Conservation (phyloP, 2,113 vertebrate genomes). For the Rattus rattus region DNA sequence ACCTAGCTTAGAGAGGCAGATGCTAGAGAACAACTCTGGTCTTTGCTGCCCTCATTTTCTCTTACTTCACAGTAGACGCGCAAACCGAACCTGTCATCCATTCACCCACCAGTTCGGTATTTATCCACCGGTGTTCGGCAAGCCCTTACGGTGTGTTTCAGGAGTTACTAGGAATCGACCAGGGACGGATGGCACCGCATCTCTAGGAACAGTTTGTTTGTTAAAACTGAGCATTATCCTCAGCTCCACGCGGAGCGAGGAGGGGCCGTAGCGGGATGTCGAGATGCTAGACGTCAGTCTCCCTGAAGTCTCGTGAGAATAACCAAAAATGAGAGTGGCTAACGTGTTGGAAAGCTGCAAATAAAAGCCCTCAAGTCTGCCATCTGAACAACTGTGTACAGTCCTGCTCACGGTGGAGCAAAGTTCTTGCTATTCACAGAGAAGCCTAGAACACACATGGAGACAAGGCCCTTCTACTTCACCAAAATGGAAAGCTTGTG, state of each 20-base stretch:
- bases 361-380: neutral
- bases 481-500: conserved; percentile 20
- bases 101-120: no score
- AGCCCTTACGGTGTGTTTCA: neutral
- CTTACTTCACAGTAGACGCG: neutral
- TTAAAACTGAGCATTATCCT: neutral
- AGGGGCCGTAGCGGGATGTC: fast-evolving
- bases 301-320: neutral
- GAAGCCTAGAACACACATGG: neutral
- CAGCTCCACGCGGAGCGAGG: fast-evolving
- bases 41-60: neutral
- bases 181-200: no score
- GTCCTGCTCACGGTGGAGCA: neutral
- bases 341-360: neutral
- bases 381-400: neutral
- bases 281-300: neutral
- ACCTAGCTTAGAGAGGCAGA: neutral
- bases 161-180: neutral
- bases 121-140: neutral
- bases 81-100: neutral
- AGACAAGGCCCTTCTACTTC: neutral
- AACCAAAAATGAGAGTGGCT: neutral
- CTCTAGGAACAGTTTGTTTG: neutral
- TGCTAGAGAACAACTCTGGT: neutral
- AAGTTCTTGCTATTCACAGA: neutral